phyloP scores from a whole-genome alignment of 2,797 vertebrate genomes.

The Lerista edwardsae region DNA sequence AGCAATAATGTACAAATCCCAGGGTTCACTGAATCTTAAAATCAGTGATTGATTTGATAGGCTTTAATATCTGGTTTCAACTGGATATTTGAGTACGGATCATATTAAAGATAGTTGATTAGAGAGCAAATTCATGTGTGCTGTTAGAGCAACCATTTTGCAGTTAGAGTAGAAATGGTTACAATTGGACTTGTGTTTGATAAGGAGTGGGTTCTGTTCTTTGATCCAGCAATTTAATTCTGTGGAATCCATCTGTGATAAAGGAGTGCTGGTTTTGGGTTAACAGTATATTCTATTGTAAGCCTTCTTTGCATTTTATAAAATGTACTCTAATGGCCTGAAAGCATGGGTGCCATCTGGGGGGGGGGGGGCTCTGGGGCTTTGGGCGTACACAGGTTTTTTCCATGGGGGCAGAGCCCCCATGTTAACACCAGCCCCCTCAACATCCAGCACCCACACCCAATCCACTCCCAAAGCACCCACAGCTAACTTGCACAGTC shows the following conservation, averaged over 20 bases:
- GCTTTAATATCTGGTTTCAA: background rate
- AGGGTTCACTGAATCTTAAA: too few relatives aligned
- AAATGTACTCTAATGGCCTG: conserved; percentile 35
- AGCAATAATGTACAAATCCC: too few relatives aligned
- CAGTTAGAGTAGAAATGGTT: background rate
- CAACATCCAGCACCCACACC: too few relatives aligned
- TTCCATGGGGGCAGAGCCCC: too few relatives aligned
- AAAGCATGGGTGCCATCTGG: too few relatives aligned
- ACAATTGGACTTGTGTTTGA: background rate
- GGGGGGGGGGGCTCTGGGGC: too few relatives aligned
- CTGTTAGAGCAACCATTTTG: background rate
- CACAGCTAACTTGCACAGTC: too few relatives aligned
- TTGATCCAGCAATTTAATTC: conserved; percentile 34
- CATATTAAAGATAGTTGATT: background rate
- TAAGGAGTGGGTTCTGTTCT: conserved; percentile 25
- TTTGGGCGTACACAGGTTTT: too few relatives aligned
- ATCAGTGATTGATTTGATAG: background rate
- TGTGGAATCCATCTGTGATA: conserved; percentile 36
- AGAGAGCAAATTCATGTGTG: background rate
- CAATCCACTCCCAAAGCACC: too few relatives aligned
- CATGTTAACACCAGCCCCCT: too few relatives aligned
- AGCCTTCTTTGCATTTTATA: conserved; percentile 29
- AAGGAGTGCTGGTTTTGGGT: conserved; percentile 36
- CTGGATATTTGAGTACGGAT: background rate
- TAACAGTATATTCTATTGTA: conserved; percentile 38